These are phyloP conservation scores for Parnassius orleans DNA, from an alignment of 2,888 invertebrate species.

Conservation along the genomic window DNA sequence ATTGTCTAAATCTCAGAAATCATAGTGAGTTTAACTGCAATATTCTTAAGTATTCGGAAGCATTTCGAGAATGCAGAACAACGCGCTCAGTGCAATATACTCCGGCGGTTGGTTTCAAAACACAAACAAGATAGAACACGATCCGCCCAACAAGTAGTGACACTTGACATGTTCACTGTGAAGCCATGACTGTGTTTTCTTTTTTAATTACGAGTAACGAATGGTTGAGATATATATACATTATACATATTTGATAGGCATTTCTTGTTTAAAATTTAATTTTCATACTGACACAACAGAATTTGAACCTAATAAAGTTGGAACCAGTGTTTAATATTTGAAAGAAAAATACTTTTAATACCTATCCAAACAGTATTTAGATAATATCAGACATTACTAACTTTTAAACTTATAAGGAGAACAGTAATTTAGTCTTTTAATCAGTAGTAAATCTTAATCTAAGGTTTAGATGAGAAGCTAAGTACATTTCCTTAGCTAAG, in stretches of 20 bases:
- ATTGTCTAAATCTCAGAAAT: not conserved
- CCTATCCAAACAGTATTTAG: too few relatives aligned
- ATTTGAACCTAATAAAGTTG: too few relatives aligned
- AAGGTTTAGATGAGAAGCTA: constrained; percentile 10
- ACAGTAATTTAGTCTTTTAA: too few relatives aligned
- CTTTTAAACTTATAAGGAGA: too few relatives aligned
- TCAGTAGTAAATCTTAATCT: constrained; percentile 8
- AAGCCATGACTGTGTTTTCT: constrained; percentile 48
- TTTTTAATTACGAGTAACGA: constrained; percentile 40
- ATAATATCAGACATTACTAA: too few relatives aligned
- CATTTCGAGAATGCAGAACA: constrained; percentile 32
- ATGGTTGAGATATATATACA: constrained; percentile 29
- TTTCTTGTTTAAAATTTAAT: too few relatives aligned
- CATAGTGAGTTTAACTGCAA: constrained; percentile 20
- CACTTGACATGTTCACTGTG: constrained; percentile 57
- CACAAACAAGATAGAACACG: constrained; percentile 69
- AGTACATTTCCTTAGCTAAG: constrained; percentile 25
- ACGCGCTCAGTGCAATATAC: constrained; percentile 44
- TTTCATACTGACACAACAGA: too few relatives aligned
- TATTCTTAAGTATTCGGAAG: constrained; percentile 22
- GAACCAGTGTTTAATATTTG: too few relatives aligned
- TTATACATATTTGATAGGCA: not conserved
- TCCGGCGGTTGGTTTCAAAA: constrained; percentile 40
- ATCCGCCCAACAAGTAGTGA: constrained; percentile 53
- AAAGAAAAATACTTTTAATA: too few relatives aligned